Evolutionary conservation across 2,113 vertebrate genomes (phyloP).

Genomic region (Miniopterus natalensis): DNA sequence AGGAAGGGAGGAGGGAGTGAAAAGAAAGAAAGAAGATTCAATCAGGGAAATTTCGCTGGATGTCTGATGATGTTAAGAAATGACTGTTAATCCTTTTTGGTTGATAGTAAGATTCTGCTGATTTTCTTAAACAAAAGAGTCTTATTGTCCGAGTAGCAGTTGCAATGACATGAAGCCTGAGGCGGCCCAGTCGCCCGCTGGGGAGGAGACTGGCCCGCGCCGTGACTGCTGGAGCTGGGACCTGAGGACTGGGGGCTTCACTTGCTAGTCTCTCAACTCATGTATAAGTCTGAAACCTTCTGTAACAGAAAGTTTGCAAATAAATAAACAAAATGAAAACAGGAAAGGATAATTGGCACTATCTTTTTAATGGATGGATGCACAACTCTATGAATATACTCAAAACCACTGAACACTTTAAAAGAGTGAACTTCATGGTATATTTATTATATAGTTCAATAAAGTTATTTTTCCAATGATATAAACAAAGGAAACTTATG

Average conservation of each 20-base stretch:
- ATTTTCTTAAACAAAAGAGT: background rate
- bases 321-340: background rate
- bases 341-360: background rate
- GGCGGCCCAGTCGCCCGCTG: background rate
- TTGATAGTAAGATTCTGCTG: background rate
- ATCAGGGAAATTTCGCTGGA: background rate
- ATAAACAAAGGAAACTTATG: background rate
- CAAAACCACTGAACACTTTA: background rate
- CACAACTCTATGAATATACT: background rate
- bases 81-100: background rate
- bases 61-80: background rate
- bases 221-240: background rate
- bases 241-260: background rate
- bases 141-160: background rate
- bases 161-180: background rate
- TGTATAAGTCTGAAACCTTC: background rate
- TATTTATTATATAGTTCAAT: background rate
- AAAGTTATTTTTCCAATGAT: background rate
- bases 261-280: background rate
- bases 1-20: background rate
- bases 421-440: background rate
- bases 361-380: background rate
- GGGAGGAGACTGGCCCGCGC: no score
- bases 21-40: background rate
- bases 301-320: background rate